These are phyloP conservation scores for Harpalus rubripes DNA, from an alignment of 2,888 invertebrate species.

Conservation along the genomic window DNA sequence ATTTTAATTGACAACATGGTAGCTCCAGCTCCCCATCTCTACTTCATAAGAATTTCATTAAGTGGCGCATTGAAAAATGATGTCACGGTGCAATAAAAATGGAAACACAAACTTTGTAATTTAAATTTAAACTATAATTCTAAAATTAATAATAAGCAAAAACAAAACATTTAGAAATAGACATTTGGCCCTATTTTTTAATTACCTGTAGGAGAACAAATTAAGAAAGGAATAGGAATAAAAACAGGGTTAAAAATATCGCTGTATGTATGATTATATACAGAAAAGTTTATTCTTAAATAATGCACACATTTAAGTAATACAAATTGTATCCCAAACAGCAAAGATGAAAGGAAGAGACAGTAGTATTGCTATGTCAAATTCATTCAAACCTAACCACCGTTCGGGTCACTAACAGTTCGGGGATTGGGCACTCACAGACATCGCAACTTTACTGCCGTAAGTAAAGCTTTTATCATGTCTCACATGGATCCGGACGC, in stretches of 20 bases:
- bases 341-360: constrained; percentile 67
- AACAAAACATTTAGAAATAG: too few species aligned
- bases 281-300: constrained; percentile 68
- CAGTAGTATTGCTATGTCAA: constrained; percentile 67
- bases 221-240: not conserved
- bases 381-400: constrained; percentile 19
- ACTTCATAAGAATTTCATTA: too few species aligned
- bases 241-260: not conserved
- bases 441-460: constrained; percentile 62
- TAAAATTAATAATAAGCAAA: too few species aligned
- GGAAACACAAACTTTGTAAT: too few species aligned
- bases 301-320: constrained; percentile 68
- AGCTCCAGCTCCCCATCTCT: too few species aligned
- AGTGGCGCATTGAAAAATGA: too few species aligned
- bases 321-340: constrained; percentile 68
- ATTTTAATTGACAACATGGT: too few species aligned
- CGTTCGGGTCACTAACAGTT: constrained; percentile 59
- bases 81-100: too few species aligned
- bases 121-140: too few species aligned
- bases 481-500: not conserved
- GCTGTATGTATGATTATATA: constrained; percentile 61
- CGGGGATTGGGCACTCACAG: constrained; percentile 44
- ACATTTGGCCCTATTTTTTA: too few species aligned
- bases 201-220: too few species aligned
- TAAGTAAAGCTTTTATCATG: constrained; percentile 62